Evolutionary conservation across 2,888 invertebrate species (phyloP).

Genomic region (Zaprionus lineosus): DNA sequence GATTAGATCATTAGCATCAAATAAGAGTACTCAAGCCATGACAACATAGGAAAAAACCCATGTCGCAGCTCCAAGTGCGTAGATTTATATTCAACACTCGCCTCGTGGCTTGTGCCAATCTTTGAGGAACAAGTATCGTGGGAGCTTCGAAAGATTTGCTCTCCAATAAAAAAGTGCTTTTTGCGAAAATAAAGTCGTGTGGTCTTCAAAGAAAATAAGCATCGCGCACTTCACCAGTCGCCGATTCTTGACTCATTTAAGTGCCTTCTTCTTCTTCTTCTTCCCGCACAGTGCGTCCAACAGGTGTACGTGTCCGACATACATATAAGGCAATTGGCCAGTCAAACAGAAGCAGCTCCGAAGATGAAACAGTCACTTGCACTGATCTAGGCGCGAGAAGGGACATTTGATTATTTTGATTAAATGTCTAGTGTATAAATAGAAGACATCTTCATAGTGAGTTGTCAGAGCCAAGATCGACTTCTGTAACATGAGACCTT

Average conservation of each 20-base stretch:
- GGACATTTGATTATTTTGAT: no score
- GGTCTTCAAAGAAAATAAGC: slow-evolving; percentile 24
- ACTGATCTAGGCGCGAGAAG: no score
- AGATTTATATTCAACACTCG: slow-evolving; percentile 39
- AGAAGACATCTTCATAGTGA: slow-evolving; percentile 31
- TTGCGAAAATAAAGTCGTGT: no score
- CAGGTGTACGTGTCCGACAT: slow-evolving; percentile 58
- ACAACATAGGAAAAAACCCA: slow-evolving; percentile 9
- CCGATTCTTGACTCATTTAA: slow-evolving; percentile 40
- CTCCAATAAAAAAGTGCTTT: slow-evolving; percentile 29
- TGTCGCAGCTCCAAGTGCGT: neutral
- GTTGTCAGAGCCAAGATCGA: slow-evolving; percentile 42
- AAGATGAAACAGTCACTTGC: no score
- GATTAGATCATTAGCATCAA: no score
- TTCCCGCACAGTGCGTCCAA: slow-evolving; percentile 31
- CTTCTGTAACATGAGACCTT: slow-evolving; percentile 31
- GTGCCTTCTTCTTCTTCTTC: no score
- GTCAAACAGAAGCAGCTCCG: no score
- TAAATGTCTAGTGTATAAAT: slow-evolving; percentile 69
- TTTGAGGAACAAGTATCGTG: slow-evolving; percentile 24
- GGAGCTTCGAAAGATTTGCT: slow-evolving; percentile 9
- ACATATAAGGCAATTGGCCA: no score
- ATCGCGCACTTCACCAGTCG: neutral
- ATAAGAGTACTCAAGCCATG: slow-evolving; percentile 41
- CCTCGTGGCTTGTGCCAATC: slow-evolving; percentile 36